Percentiles rank a stretch among this genome's conserved stretches.
These are phyloP conservation scores for Papilio protenor DNA, from an alignment of 2,888 invertebrate species.

Conservation along the genomic window DNA sequence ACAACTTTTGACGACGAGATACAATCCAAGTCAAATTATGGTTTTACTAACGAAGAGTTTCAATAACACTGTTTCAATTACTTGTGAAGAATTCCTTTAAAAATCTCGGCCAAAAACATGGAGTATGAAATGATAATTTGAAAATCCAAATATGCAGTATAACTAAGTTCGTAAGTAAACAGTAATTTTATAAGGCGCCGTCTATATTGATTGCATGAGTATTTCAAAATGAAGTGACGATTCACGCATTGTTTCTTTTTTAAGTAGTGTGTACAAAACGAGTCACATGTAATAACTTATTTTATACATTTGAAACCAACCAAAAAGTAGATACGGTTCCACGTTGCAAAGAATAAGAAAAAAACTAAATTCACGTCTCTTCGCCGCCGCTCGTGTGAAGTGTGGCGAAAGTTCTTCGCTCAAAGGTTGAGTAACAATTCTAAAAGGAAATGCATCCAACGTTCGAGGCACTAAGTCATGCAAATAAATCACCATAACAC, in stretches of 20 bases:
- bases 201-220: too few relatives aligned
- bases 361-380: not conserved
- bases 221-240: too few relatives aligned
- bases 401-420: constrained; percentile 11
- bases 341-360: not conserved
- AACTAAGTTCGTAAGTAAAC: too few relatives aligned
- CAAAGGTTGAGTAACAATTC: constrained; percentile 13
- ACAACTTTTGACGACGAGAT: constrained; percentile 35
- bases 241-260: too few relatives aligned
- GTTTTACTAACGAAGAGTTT: constrained; percentile 24
- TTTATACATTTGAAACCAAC: not conserved
- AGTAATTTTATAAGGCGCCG: too few relatives aligned
- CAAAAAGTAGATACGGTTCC: not conserved
- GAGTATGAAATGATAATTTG: too few relatives aligned
- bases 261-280: too few relatives aligned
- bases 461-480: not conserved
- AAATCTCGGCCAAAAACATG: too few relatives aligned
- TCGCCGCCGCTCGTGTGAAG: constrained; percentile 6
- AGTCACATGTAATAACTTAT: not conserved
- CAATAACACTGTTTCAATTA: constrained; percentile 22
- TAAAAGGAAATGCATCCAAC: constrained; percentile 14
- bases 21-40: constrained; percentile 40
- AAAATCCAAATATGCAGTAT: too few relatives aligned
- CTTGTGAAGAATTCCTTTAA: too few relatives aligned
- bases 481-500: constrained; percentile 14